A percentile compares a stretch with the other conserved stretches of the same genome.
These are phyloP conservation scores for Dysidea cf. avara DNA, from an alignment of 37 sponge, comb jelly and placozoan genomes.

Conservation along the genomic window DNA sequence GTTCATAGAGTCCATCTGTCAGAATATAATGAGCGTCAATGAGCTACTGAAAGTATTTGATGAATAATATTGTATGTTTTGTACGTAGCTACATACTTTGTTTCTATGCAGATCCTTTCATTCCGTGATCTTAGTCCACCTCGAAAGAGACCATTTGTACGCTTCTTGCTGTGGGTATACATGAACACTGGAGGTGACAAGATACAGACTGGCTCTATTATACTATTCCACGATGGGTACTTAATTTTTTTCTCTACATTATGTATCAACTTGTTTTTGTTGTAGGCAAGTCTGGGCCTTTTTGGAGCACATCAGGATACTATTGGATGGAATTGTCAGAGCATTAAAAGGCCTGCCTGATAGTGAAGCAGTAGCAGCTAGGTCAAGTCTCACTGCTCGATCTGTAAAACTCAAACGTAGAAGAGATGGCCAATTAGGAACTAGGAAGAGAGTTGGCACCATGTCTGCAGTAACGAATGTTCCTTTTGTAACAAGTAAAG, in stretches of 20 bases:
- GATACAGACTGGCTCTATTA: slow-evolving; percentile 22
- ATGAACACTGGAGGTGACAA: slow-evolving; percentile 53
- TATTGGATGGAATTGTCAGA: slow-evolving; percentile 4
- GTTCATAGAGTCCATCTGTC: slow-evolving; percentile 80
- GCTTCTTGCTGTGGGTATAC: slow-evolving; percentile 75
- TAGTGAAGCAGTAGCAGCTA: neutral
- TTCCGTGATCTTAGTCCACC: slow-evolving; percentile 11
- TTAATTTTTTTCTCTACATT: neutral
- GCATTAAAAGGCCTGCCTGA: slow-evolving; percentile 9
- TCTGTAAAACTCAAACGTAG: no score
- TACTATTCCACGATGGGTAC: slow-evolving; percentile 31
- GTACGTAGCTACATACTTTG: neutral
- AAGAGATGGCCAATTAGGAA: no score
- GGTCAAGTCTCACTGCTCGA: neutral
- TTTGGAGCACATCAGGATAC: slow-evolving; percentile 1
- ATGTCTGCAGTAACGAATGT: neutral
- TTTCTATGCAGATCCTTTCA: slow-evolving; percentile 21
- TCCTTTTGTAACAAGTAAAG: slow-evolving; percentile 18
- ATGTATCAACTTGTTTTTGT: no score
- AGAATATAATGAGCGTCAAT: slow-evolving; percentile 53
- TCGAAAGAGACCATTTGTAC: slow-evolving; percentile 64
- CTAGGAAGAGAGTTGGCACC: no score
- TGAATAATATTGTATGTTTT: neutral
- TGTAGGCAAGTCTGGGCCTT: slow-evolving; percentile 38
- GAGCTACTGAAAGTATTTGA: slow-evolving; percentile 32